A percentile compares a stretch with the other conserved stretches of the same genome.
These are phyloP conservation scores for Hyperoplus immaculatus DNA, from an alignment of 2,797 vertebrate species.

Conservation along the genomic window DNA sequence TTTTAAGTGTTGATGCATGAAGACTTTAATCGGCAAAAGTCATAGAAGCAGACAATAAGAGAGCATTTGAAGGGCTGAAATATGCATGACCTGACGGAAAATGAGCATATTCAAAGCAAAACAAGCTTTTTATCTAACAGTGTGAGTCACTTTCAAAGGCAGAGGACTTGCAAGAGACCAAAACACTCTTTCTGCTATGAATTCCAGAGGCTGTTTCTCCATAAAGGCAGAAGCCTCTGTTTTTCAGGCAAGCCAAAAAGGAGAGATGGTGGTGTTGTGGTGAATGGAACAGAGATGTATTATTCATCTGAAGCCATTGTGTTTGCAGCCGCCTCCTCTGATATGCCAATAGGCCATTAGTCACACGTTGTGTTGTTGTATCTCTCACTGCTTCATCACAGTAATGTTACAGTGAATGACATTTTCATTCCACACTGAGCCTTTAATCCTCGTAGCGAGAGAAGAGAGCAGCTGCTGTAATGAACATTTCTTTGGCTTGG, in stretches of 20 bases:
- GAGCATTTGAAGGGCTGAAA: constrained; percentile 74
- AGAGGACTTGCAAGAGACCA: constrained; percentile 48
- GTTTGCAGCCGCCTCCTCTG: constrained; percentile 55
- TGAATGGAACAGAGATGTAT: constrained; percentile 64
- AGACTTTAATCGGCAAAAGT: constrained; percentile 65
- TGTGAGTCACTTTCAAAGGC: constrained; percentile 63
- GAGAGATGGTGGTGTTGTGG: constrained; percentile 21
- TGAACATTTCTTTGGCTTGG: constrained; percentile 17
- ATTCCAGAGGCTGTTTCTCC: constrained; percentile 48
- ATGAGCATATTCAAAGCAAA: constrained; percentile 72
- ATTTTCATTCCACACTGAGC: constrained; percentile 66
- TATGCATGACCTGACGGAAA: constrained; percentile 81
- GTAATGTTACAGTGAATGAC: constrained; percentile 55
- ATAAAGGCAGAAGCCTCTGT: constrained; percentile 33
- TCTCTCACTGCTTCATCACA: constrained; percentile 35
- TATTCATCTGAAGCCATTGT: constrained; percentile 68
- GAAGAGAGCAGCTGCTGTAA: constrained; percentile 20
- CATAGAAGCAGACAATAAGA: constrained; percentile 69
- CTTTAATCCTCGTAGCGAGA: constrained; percentile 59
- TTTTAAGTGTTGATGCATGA: constrained; percentile 55
- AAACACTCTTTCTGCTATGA: constrained; percentile 30
- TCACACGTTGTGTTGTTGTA: constrained; percentile 56
- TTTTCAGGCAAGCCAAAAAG: constrained; percentile 18
- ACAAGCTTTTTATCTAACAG: constrained; percentile 71
- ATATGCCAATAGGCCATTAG: constrained; percentile 58